A percentile compares a stretch with the other conserved stretches of the same genome.
Evolutionary conservation across 2,113 vertebrate species (phyloP).

Genomic region (Scortum barcoo): DNA sequence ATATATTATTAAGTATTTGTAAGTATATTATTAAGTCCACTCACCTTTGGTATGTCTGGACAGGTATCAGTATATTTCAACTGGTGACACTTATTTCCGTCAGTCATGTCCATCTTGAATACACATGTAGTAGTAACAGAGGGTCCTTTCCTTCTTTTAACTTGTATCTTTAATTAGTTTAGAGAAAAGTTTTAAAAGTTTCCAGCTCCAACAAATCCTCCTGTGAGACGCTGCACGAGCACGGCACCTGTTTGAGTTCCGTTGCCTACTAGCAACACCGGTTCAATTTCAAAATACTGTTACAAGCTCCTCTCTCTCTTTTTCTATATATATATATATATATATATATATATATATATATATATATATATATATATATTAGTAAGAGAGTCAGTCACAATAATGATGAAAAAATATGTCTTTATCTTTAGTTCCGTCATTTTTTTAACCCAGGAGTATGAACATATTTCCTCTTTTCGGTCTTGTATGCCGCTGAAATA

Average conservation of each 20-base stretch:
- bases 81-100: neutral
- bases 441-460: neutral
- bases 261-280: slow-evolving; percentile 65
- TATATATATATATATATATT: no score
- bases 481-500: neutral
- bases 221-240: neutral
- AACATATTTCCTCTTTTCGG: no score
- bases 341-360: no score
- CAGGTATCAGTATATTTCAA: slow-evolving; percentile 18
- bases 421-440: neutral
- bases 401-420: neutral
- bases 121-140: neutral
- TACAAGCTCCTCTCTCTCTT: no score
- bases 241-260: slow-evolving; percentile 8
- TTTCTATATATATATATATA: no score
- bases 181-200: neutral
- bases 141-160: no score
- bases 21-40: no score
- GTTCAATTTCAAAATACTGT: neutral
- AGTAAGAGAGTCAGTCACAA: neutral
- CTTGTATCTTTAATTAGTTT: neutral
- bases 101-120: slow-evolving; percentile 35
- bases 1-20: no score
- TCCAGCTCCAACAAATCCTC: neutral
- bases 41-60: slow-evolving; percentile 64